These are phyloP conservation scores for Drosophila dunni DNA, from an alignment of 1,140 invertebrate genomes.

Conservation along the genomic window DNA sequence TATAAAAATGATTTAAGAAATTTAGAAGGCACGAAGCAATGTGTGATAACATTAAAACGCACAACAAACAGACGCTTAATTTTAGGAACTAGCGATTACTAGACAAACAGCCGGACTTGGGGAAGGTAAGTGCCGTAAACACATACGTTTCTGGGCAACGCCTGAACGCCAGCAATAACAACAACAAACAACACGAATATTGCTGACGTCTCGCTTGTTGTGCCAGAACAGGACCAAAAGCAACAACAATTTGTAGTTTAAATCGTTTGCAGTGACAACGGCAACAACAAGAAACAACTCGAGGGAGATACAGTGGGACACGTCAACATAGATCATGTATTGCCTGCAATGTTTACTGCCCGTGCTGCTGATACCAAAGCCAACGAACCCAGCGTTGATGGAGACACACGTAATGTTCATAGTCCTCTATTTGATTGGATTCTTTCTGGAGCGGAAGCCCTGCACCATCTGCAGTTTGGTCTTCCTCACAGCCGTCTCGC, in stretches of 20 bases:
- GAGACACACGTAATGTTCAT: slow-evolving; percentile 99
- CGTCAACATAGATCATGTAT: slow-evolving; percentile 90
- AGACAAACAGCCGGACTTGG: slow-evolving; percentile 24
- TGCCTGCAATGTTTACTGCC: slow-evolving; percentile 99
- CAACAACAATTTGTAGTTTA: slow-evolving; percentile 43
- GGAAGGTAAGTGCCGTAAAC: slow-evolving; percentile 28
- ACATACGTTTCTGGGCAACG: slow-evolving; percentile 19
- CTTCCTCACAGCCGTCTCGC: slow-evolving; percentile 95
- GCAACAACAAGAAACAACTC: slow-evolving; percentile 16
- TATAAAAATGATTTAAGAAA: slow-evolving; percentile 47
- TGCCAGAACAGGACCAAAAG: slow-evolving; percentile 47
- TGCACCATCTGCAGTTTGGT: slow-evolving; percentile 98
- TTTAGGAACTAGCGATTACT: slow-evolving; percentile 12
- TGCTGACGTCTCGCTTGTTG: slow-evolving; percentile 45
- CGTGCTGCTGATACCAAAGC: slow-evolving; percentile 98
- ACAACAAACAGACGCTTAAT: slow-evolving; percentile 48
- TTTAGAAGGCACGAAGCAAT: slow-evolving; percentile 49
- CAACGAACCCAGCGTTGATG: slow-evolving; percentile 95
- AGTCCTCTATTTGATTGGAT: slow-evolving; percentile 95
- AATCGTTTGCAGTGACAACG: slow-evolving; percentile 35
- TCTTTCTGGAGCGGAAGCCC: slow-evolving; percentile 97
- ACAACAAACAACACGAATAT: slow-evolving; percentile 22
- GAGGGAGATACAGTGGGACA: slow-evolving; percentile 17
- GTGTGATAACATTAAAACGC: slow-evolving; percentile 66
- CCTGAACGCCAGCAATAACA: slow-evolving; percentile 7